Evolutionary conservation across 2,113 vertebrate genomes (phyloP).

Genomic region (Saguinus imperator): DNA sequence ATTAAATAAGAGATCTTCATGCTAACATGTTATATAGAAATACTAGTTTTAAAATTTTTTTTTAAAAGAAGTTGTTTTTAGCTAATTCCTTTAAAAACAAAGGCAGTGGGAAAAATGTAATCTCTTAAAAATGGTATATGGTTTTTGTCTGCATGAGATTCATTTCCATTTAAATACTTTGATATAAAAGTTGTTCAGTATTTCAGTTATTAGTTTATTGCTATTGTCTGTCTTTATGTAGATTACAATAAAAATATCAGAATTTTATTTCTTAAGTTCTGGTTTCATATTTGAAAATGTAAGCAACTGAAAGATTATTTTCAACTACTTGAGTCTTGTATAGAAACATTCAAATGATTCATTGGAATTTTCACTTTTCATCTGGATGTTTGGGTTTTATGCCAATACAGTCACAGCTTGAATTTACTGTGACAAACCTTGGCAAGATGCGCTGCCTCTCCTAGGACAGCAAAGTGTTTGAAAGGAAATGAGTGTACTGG

Average conservation of each 20-base stretch:
- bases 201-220: background rate
- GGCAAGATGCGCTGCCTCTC: background rate
- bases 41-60: constrained; percentile 20
- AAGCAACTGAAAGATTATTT: background rate
- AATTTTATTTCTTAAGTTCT: background rate
- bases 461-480: background rate
- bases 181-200: background rate
- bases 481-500: background rate
- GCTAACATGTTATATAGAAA: background rate
- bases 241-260: background rate
- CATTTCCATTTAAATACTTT: background rate
- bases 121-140: background rate
- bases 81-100: constrained; percentile 14
- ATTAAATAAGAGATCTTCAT: background rate
- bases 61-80: background rate
- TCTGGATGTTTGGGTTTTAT: constrained; percentile 2
- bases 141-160: background rate
- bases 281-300: constrained; percentile 27
- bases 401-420: background rate
- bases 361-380: background rate
- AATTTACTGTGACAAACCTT: background rate
- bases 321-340: background rate
- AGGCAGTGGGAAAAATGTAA: constrained; percentile 14
- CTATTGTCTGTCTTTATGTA: background rate
- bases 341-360: constrained; percentile 12